Evolutionary conservation across 2,888 invertebrate genomes (phyloP), one percentile per base, ranked within the genome.

Genomic region (Scaptomyza reducta): DNA sequence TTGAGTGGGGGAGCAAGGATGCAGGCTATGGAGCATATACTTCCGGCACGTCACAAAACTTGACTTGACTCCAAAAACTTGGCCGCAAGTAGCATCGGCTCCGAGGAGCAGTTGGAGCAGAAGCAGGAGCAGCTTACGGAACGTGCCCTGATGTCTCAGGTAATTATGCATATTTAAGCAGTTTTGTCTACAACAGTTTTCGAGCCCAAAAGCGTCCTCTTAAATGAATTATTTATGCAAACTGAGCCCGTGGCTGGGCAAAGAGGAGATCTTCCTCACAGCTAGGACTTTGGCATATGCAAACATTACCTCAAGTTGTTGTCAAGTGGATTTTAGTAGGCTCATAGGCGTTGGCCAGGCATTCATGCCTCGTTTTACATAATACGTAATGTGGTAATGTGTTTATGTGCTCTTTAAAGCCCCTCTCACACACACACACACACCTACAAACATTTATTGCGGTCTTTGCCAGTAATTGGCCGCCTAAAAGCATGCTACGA

Each of bases 111-210:
- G 22, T 10, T 4, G 5, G 0, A 22, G 10, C 5, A 13, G 13
- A 33, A 22, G 49, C 6, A 33, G 50, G 25, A 25, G 50, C 35
- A 25, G 50, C 35, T 22, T 35, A 13, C 50, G 31, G 51, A 51
- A 38, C 79, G 64, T 63, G 22, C 46, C 51, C 73, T 53, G 64
- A 70, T 70, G 87, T 77, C 74, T 73, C 76, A 90, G 89, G 90
- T 89, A 89, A 89, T 89, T 89, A 89, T 90, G 90, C 89, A 89
- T 90, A 89, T 89, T 89, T 90, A 89, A 89, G 83, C 81, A 89
- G 89, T 89, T 81, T 83, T 88, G 88, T 83, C 84, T 83, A 82
- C 87, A 83, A 69, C 88, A 81, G 79, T 85, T 87, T 88, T 79
- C 72, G 60, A 69, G 79, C 67, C 87, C 86, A 74, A 79, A 83